These are phyloP conservation scores for Zapus hudsonius DNA, from an alignment of 2,113 vertebrate genomes.

Conservation along the genomic window DNA sequence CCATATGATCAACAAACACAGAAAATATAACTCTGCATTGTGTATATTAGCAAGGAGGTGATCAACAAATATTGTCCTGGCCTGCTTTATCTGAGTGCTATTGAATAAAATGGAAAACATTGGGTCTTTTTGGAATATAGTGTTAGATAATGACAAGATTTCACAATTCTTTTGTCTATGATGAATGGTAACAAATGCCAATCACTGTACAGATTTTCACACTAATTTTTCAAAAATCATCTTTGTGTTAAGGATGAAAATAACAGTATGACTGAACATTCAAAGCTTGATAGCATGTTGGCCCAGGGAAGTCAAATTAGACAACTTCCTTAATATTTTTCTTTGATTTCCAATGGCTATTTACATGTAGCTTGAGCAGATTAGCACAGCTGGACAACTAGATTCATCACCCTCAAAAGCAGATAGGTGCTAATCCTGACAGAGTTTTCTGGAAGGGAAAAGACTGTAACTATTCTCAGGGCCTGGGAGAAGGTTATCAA, in stretches of 20 bases:
- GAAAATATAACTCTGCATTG: conserved; percentile 56
- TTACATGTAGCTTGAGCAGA: not conserved
- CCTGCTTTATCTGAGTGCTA: not conserved
- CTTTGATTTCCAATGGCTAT: conserved; percentile 60
- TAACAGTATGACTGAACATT: conserved; percentile 4
- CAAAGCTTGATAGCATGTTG: conserved; percentile 3
- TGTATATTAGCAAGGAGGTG: not conserved
- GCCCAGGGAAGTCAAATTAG: not conserved
- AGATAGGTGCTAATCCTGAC: not conserved
- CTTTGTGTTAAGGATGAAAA: conserved; percentile 23
- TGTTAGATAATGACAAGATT: conserved; percentile 18
- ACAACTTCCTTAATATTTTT: conserved; percentile 32
- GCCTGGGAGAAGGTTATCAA: conserved; percentile 33
- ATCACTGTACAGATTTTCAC: not conserved
- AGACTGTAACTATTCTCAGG: conserved; percentile 1
- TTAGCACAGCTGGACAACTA: not conserved
- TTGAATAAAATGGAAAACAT: conserved; percentile 19
- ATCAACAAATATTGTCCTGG: not conserved
- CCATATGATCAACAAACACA: not conserved
- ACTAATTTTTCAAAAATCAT: not conserved
- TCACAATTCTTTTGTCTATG: conserved; percentile 27
- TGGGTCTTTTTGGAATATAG: not conserved
- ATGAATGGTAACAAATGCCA: not conserved
- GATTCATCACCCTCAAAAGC: not conserved
- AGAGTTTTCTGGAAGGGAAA: not conserved